Conservation (phyloP, 92 coral and sea anemone species). For the Palythoa heliodiscus region DNA sequence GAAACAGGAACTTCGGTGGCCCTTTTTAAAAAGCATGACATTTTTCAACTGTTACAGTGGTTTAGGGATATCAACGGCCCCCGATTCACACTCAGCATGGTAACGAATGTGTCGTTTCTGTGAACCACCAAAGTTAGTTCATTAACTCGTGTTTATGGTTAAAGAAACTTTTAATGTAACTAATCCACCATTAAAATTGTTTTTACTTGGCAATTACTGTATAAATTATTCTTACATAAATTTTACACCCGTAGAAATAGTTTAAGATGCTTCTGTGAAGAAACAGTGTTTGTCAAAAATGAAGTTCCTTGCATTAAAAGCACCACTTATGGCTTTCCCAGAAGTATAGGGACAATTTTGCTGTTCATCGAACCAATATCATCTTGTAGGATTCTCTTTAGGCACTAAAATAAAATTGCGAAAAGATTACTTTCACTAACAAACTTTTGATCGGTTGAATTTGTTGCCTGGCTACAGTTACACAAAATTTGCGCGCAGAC, state of each 20-base stretch:
- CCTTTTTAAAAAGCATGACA: conserved; percentile 25
- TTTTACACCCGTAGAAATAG: background rate
- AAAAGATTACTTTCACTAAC: background rate
- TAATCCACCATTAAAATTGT: background rate
- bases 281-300: background rate
- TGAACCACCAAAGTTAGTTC: background rate
- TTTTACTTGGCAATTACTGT: background rate
- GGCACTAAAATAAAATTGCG: background rate
- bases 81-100: conserved; percentile 45
- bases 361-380: background rate
- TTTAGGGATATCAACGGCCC: conserved; percentile 21
- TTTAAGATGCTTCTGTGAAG: background rate
- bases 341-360: background rate
- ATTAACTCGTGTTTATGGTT: background rate
- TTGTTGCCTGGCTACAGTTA: no score
- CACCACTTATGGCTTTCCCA: background rate
- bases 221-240: background rate
- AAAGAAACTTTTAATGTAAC: background rate
- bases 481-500: background rate
- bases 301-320: background rate
- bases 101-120: conserved; percentile 39
- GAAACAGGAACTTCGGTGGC: conserved; percentile 46
- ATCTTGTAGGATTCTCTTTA: background rate
- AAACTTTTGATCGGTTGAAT: conserved; percentile 10
- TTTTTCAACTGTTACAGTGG: conserved; percentile 38